Base-by-base conservation (phyloP, 2,888 invertebrate genomes). In the Tenthredo distinguenda region DNA sequence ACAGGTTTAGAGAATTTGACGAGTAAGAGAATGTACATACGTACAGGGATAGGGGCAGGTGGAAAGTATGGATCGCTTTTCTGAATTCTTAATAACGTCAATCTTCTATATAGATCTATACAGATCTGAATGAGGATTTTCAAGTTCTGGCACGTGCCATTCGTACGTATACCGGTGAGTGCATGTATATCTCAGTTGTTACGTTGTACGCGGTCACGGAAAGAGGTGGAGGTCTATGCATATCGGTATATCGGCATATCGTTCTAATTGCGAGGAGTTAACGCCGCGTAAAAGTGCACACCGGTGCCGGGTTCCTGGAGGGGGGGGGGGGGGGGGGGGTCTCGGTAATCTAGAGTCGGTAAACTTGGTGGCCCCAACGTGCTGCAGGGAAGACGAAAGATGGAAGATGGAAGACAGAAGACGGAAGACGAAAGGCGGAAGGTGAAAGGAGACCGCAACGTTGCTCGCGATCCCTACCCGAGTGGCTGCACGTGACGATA, bases 401-500 rank as follows among this genome's bases (percentile, higher is more conserved):
- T 9, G 58, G 58, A 58, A 58, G 21, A 58, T 58, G 58, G 47
- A 50, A 26, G 26, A 26, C 26, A 1, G 26, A 55, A 58, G 62
- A 68, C 18, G 68, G 31, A 68, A 68, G 68, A 71, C 62, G 71
- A n/a, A 72, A 40, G 84, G 4, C 34, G 47, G 62, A 77, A 43
- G 62, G 77, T 58, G 81, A 81, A 81, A 62, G 62, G 40, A 81
- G 58, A 81, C 37, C 62, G 62, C 58, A 77, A 74, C 50, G 72
- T 40, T 50, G 76, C 83, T 89, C 87, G 87, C 87, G 89, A 90
- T 88, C 87, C 89, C 86, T 87, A 86, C 88, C 90, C 89, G 90
- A 93, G 92, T 93, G 92, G 91, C 87, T 89, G 92, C 92, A 90
- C 92, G 92, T 92, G 92, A 92, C 91, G 88, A 87, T 88, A 92